Evolutionary conservation across 1,140 invertebrate species (phyloP).

Genomic region (Lepidurus packardi): DNA sequence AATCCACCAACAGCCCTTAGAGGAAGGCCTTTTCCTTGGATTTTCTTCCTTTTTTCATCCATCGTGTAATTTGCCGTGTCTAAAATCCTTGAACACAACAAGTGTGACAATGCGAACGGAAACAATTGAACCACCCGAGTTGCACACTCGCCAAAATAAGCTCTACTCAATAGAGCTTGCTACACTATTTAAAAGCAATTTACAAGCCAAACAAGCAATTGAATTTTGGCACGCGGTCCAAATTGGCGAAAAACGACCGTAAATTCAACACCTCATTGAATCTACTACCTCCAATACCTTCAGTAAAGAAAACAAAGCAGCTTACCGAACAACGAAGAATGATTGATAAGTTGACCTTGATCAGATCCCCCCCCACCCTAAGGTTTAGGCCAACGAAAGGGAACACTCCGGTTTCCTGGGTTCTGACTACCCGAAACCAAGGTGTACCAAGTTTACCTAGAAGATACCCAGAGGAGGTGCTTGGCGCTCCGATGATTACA

Average conservation of each 20-base stretch:
- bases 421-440: background rate
- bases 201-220: background rate
- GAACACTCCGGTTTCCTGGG: background rate
- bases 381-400: background rate
- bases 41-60: background rate
- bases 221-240: background rate
- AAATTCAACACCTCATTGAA: background rate
- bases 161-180: too few species aligned
- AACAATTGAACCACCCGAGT: background rate
- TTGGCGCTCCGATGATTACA: background rate
- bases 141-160: background rate
- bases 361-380: background rate
- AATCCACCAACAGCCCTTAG: background rate
- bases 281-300: too few species aligned
- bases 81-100: background rate
- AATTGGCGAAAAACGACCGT: background rate
- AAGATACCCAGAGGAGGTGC: background rate
- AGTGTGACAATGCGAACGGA: background rate
- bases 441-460: background rate
- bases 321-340: background rate
- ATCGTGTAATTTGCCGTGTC: background rate
- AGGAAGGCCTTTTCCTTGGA: background rate
- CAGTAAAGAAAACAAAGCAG: background rate
- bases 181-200: background rate
- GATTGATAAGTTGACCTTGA: slow-evolving; percentile 7